These are phyloP conservation scores for Zapus hudsonius DNA, from an alignment of 2,113 vertebrate genomes.

Conservation along the genomic window DNA sequence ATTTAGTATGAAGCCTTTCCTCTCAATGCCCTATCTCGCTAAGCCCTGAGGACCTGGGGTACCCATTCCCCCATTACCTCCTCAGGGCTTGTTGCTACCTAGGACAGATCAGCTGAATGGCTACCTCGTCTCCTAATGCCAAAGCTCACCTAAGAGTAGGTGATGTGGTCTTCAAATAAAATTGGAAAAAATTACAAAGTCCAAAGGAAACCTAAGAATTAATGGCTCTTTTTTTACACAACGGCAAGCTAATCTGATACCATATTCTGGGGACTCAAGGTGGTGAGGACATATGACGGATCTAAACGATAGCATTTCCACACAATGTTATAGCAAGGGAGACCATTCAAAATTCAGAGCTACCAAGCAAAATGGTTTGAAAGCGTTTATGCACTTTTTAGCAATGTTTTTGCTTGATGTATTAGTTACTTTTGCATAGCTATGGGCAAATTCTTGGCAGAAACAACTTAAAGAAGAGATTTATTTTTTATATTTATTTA, in stretches of 20 bases:
- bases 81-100: not conserved
- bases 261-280: constrained; percentile 33
- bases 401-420: not conserved
- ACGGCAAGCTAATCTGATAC: not conserved
- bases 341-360: not conserved
- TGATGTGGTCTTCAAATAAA: not conserved
- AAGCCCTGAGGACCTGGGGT: not conserved
- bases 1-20: not conserved
- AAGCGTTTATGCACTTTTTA: constrained; percentile 34
- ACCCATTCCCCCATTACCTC: not conserved
- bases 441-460: not conserved
- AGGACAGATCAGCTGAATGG: too few species aligned
- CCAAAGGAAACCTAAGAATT: constrained; percentile 3
- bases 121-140: not conserved
- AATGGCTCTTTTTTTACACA: not conserved
- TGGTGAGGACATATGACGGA: not conserved
- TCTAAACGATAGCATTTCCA: not conserved
- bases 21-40: not conserved
- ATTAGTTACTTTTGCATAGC: not conserved
- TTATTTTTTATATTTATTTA: too few species aligned
- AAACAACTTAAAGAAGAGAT: not conserved
- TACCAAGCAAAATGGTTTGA: not conserved
- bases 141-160: not conserved
- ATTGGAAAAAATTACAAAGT: not conserved
- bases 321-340: not conserved